phyloP scores from a whole-genome alignment of 53 echinoderm and acorn worm genomes.

The Pentamera pediparva region DNA sequence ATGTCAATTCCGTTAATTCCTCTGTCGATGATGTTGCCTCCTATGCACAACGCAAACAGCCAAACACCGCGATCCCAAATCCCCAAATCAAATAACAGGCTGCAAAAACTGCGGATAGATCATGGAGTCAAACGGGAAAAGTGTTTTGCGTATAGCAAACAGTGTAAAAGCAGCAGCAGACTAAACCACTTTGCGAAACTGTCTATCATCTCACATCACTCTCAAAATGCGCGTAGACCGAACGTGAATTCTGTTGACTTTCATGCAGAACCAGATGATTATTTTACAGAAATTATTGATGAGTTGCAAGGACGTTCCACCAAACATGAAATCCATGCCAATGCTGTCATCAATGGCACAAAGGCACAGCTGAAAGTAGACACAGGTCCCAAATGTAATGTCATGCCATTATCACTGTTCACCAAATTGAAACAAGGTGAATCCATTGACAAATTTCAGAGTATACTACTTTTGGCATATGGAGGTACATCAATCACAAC shows the following conservation, averaged over 20 bases:
- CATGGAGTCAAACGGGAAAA: slow-evolving; percentile 5
- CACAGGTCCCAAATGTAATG: slow-evolving; percentile 33
- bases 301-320: background rate
- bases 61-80: background rate
- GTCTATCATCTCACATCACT: background rate
- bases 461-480: background rate
- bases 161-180: slow-evolving; percentile 7
- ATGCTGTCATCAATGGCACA: background rate
- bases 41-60: background rate
- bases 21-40: background rate
- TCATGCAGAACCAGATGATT: background rate
- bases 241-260: background rate
- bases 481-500: slow-evolving; percentile 21
- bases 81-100: background rate
- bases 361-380: slow-evolving; percentile 10
- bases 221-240: background rate
- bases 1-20: background rate
- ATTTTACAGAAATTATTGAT: background rate
- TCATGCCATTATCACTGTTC: background rate
- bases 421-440: background rate
- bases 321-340: slow-evolving; percentile 13
- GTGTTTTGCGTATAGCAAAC: slow-evolving; percentile 31
- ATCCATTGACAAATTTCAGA: background rate
- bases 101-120: background rate
- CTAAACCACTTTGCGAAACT: slow-evolving; percentile 14